These are phyloP conservation scores for Lateolabrax maculatus DNA, from an alignment of 2,797 vertebrate genomes.

Conservation along the genomic window DNA sequence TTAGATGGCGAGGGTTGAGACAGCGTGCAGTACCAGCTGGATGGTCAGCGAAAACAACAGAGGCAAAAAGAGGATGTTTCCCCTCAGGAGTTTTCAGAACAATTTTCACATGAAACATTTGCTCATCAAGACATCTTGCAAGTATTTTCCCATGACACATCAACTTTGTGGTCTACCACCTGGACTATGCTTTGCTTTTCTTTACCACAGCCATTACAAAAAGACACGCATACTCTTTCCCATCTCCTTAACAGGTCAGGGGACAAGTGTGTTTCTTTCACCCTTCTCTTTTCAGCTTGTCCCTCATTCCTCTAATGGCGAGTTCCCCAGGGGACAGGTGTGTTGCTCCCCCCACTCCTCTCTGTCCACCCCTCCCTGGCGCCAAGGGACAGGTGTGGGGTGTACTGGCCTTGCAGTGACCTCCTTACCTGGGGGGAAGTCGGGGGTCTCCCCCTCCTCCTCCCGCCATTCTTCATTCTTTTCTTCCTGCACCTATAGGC, in stretches of 20 bases:
- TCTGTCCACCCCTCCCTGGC: constrained; percentile 44
- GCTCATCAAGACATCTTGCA: not conserved
- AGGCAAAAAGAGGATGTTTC: not conserved
- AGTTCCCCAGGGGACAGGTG: constrained; percentile 69
- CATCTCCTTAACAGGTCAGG: constrained; percentile 50
- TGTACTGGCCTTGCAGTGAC: constrained; percentile 70
- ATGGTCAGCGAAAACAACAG: not conserved
- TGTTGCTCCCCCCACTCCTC: constrained; percentile 26
- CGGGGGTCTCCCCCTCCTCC: constrained; percentile 25
- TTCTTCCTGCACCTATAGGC: constrained; percentile 21
- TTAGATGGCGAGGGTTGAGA: not conserved
- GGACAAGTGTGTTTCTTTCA: constrained; percentile 50
- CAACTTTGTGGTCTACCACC: not conserved
- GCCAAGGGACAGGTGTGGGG: constrained; percentile 74
- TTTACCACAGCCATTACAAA: constrained; percentile 5
- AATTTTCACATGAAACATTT: constrained; percentile 17
- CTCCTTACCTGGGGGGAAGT: constrained; percentile 61
- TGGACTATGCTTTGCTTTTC: not conserved
- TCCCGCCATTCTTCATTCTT: constrained; percentile 25
- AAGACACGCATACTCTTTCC: not conserved
- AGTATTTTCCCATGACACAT: constrained; percentile 22
- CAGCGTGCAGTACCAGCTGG: not conserved
- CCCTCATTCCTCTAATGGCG: constrained; percentile 31
- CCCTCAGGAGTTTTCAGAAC: not conserved
- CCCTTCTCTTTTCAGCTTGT: constrained; percentile 27